Base-by-base conservation (phyloP, 2,113 vertebrate genomes). In the Pitta sordida region DNA sequence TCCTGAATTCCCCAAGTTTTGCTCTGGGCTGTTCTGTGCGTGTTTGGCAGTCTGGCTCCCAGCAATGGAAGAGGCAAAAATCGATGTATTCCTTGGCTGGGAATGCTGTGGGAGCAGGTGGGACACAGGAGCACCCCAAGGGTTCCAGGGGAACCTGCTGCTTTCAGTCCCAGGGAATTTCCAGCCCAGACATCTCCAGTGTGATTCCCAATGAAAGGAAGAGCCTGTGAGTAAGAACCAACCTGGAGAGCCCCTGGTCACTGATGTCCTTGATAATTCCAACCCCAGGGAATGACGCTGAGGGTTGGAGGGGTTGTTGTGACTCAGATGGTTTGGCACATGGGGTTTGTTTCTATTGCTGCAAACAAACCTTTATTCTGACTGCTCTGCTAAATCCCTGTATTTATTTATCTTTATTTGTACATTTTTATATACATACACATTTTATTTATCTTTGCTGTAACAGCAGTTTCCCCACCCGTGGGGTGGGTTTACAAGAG, bases 101-200 rank as follows among this genome's bases (percentile, higher is more conserved):
- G 3, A 8, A 0, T 2, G 44, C 2, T 48, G 43, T 39, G 48
- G 62, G 76, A 3, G 1, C 48, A 55, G 41, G 4, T 0, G 3
- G 49, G 44, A 7, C 63, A 22, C 12, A 1, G 0, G 5, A 71
- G 63, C 73, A 76, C 71, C 73, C 68, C 22, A 1, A 11, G 49
- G 34, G 44, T 39, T 76, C 37, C 0, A 2, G 9, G 49, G 69
- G 20, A 63, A 39, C 39, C n/a, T 1, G 2, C 32, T 30, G 18
- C 46, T 30, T 23, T 69, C 4, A 1, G 20, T 13, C 12, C 15
- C 5, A 14, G 49, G 5, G 32, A 36, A 52, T 2, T 23, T 43
- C 19, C 0, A 7, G 26, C 14, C 67, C 48, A 49, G 7, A 43
- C 49, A 29, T 24, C 30, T 46, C 74, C 62, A 8, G 0, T 10